phyloP scores from a whole-genome alignment of 2,888 invertebrate genomes.

The Nemapogon koenigi region DNA sequence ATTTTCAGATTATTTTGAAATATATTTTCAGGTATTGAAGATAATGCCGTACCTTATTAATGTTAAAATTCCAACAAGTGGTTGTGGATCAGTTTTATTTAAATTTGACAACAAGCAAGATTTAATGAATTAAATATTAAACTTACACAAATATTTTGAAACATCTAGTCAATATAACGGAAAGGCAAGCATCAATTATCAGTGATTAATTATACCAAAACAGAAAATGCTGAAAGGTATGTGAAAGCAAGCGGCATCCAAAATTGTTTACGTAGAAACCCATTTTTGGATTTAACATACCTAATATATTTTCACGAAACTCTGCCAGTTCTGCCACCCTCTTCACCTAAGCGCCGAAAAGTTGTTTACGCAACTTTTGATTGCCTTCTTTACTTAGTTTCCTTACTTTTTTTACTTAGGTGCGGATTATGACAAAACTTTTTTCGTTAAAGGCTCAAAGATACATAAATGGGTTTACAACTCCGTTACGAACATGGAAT shows the following conservation, averaged over 20 bases:
- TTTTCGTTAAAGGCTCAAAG: slow-evolving; percentile 51
- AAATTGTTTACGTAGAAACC: slow-evolving; percentile 5
- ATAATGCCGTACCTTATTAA: no score
- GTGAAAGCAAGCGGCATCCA: slow-evolving; percentile 1
- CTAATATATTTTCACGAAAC: slow-evolving; percentile 8
- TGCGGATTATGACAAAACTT: slow-evolving; percentile 52
- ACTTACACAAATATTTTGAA: no score
- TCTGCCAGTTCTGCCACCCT: neutral
- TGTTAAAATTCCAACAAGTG: no score
- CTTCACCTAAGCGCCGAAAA: slow-evolving; percentile 34
- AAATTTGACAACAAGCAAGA: no score
- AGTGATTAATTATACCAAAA: no score
- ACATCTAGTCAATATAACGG: no score
- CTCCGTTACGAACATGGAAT: slow-evolving; percentile 24
- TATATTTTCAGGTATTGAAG: no score
- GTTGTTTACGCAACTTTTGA: slow-evolving; percentile 57
- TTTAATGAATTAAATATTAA: no score
- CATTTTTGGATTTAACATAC: slow-evolving; percentile 7
- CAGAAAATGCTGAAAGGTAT: slow-evolving; percentile 2
- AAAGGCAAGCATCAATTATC: no score
- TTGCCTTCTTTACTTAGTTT: slow-evolving; percentile 51
- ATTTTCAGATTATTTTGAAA: no score
- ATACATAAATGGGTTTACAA: slow-evolving; percentile 47
- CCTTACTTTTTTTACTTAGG: slow-evolving; percentile 53
- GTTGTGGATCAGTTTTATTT: no score